Base-by-base conservation (phyloP, 2,888 invertebrate species). In the Caenorhabditis imperialis region DNA sequence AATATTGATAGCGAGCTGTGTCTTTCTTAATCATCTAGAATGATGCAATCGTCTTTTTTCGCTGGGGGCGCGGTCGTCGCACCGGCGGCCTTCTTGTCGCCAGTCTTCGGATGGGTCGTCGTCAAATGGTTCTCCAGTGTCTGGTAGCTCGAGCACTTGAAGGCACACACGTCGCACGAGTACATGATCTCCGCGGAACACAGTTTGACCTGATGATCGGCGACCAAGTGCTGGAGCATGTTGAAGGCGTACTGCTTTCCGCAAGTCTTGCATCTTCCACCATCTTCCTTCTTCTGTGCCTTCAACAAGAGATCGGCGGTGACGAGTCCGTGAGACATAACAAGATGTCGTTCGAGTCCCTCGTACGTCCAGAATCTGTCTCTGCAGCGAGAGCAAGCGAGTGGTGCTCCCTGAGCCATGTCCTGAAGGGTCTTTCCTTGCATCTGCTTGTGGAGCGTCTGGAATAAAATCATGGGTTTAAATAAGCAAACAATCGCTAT, bases 271-370 rank as follows among this genome's bases (percentile, higher is more conserved):
- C 96, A 96, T 77, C 95, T 91, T 61, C 96, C 96, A 53, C 94
- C 93, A 89, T 96, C 96, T 89, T 94, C 94, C 84, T 94, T 94
- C 89, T 93, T 94, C 89, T 96, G 95, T 44, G 96, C 95, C 48
- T 95, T 94, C 88, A 94, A 94, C 88, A 96, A 94, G 94, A 96
- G 94, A 85, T 95, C 95, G 81, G 94, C 94, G 62, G 96, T 96
- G 37, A 96, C 96, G 74, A 96, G 91, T 45, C 95, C 95, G 88
- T 96, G 96, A 27, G 94, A 93, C 77, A 96, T 96, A 77, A 96
- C 91, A 85, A 96, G 91, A 91, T 98, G 98, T 85, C 97, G 91
- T 89, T 96, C 96, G 72, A 98, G 90, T 18, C 98, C 98, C 90
- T 96, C 93, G 90, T 96, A 96, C 44, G 96, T 96, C 90, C 97